Base-by-base conservation (phyloP, 2,888 invertebrate species). In the Hedychridium roseum region DNA sequence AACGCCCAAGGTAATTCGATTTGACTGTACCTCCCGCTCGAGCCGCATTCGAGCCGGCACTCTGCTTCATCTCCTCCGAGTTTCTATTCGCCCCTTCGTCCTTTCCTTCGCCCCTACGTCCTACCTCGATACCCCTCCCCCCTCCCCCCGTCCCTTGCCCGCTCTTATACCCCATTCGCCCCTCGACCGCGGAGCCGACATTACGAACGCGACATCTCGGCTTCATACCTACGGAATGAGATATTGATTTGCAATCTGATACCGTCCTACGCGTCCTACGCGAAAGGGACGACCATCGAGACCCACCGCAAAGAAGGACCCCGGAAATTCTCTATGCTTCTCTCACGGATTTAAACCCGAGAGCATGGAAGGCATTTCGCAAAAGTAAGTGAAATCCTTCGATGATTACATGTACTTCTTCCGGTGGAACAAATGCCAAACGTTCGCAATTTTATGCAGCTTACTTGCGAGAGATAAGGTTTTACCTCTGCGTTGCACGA, bases 241-340 rank as follows among this genome's bases (percentile, higher is more conserved):
- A 69, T 73, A 73, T 74, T 72, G 73, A 74, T 74, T 70, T 62
- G 71, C 65, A 70, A 73, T 72, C 70, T 65, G 70, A 72, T 70
- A 71, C 66, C 41, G 46, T 50, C 49, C 46, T 49, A 48, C 54
- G 41, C 43, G 42, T 42, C 48, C 48, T 43, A 43, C 37, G 38
- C 37, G 45, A 35, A 39, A 31, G 28, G 39, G 50, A 42, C 23
- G n/a, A 39, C 11, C 14, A 20, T 31, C 21, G 17, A 11, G 40
- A n/a, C n/a, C n/a, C 23, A 23, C 15, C 23, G n/a, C 30, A 26
- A 20, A 16, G 35, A 42, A 49, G 50, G 39, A 32, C 23, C 21
- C 5, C 21, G 23, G 41, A 32, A 41, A 32, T 32, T n/a, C n/a
- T n/a, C n/a, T n/a, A n/a, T n/a, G n/a, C n/a, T n/a, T n/a, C n/a